Evolutionary conservation across 2,888 invertebrate species (phyloP).

Genomic region (Ecliptopera silaceata): DNA sequence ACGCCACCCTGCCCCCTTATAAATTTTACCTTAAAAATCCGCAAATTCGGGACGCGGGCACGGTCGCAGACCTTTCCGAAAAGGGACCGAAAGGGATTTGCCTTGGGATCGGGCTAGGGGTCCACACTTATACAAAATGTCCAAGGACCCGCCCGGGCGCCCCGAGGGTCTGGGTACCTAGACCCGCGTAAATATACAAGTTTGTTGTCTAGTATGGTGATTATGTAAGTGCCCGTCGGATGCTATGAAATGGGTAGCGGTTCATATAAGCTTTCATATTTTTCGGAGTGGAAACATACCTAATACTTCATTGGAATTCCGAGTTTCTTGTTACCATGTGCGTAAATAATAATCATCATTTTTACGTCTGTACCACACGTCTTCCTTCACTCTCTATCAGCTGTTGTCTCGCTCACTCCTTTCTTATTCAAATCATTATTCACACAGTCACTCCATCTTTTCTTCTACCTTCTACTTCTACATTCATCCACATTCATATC

Average conservation of each 20-base stretch:
- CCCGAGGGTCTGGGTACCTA: constrained; percentile 70
- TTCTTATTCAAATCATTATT: no score
- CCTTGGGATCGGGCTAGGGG: constrained; percentile 74
- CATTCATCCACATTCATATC: no score
- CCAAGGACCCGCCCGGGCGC: constrained; percentile 65
- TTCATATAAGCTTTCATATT: constrained; percentile 5
- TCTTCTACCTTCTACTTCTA: no score
- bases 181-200: constrained; percentile 76
- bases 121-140: constrained; percentile 83
- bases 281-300: constrained; percentile 7
- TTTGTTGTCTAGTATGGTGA: constrained; percentile 68
- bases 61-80: constrained; percentile 75
- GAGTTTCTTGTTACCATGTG: not conserved
- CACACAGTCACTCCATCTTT: no score
- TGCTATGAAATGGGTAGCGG: constrained; percentile 11
- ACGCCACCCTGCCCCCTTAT: constrained; percentile 62
- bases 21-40: constrained; percentile 83
- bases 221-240: constrained; percentile 51
- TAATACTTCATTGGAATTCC: constrained; percentile 2
- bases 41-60: constrained; percentile 78
- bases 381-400: no score
- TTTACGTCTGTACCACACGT: no score
- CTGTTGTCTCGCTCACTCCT: no score
- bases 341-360: no score
- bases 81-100: constrained; percentile 82